Percentiles rank a stretch among this genome's conserved stretches.
phyloP scores from a whole-genome alignment of 1,140 invertebrate genomes.

The Hermetia illucens region DNA sequence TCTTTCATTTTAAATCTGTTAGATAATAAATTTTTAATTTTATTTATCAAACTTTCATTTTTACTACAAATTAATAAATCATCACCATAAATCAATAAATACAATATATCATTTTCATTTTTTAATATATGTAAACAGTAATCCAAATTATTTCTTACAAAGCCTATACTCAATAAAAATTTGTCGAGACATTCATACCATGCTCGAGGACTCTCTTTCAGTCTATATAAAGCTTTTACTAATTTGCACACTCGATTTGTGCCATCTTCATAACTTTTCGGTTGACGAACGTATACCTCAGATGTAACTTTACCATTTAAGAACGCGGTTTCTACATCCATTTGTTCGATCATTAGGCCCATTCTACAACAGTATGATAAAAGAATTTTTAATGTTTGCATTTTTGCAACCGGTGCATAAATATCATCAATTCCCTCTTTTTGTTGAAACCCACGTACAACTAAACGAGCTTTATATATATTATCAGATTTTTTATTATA shows the following conservation, averaged over 20 bases:
- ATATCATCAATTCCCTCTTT: constrained; percentile 12
- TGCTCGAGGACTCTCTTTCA: constrained; percentile 17
- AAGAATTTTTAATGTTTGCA: constrained; percentile 23
- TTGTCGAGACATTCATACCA: constrained; percentile 23
- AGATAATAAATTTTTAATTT: constrained; percentile 15
- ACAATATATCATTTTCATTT: constrained; percentile 12
- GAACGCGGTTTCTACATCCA: constrained; percentile 27
- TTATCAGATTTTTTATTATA: constrained; percentile 13
- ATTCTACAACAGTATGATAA: constrained; percentile 19
- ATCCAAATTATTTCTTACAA: constrained; percentile 7
- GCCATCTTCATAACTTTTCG: constrained; percentile 21
- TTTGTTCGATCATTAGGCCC: constrained; percentile 14
- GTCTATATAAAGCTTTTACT: constrained; percentile 8
- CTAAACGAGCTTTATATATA: constrained; percentile 14
- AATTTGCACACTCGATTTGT: constrained; percentile 9
- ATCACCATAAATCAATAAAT: constrained; percentile 12
- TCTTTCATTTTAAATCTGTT: constrained; percentile 23
- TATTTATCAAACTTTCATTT: constrained; percentile 12
- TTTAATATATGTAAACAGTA: constrained; percentile 11
- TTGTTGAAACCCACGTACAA: constrained; percentile 26
- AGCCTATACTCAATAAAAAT: constrained; percentile 7
- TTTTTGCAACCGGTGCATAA: constrained; percentile 12
- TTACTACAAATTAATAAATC: constrained; percentile 6
- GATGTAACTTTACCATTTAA: constrained; percentile 30
- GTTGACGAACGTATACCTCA: constrained; percentile 28